Evolutionary conservation across 1,140 invertebrate genomes (phyloP).

Genomic region (Proctacanthus coquilletti): DNA sequence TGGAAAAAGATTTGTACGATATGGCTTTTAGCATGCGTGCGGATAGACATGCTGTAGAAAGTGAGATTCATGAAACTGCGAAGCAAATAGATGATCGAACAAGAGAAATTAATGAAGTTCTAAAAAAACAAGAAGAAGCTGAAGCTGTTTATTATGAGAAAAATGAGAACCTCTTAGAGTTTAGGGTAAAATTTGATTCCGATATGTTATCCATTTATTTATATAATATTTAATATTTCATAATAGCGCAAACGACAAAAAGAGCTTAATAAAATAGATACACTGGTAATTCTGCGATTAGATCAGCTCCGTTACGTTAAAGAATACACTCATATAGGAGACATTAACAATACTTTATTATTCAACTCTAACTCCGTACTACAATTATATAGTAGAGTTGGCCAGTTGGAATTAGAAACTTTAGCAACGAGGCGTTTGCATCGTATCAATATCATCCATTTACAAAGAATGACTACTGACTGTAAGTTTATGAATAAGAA

Average conservation of each 20-base stretch:
- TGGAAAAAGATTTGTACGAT: constrained; percentile 49
- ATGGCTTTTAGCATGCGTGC: constrained; percentile 42
- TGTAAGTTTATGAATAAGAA: constrained; percentile 36
- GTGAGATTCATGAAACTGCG: constrained; percentile 27
- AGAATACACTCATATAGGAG: constrained; percentile 31
- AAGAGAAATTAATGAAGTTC: constrained; percentile 24
- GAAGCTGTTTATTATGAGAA: constrained; percentile 18
- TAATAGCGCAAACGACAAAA: constrained; percentile 47
- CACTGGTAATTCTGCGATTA: constrained; percentile 44
- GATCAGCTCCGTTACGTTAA: constrained; percentile 47
- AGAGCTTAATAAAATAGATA: constrained; percentile 49
- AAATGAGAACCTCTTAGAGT: constrained; percentile 15
- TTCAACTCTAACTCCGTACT: constrained; percentile 41
- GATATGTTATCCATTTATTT: background rate
- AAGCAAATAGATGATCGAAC: constrained; percentile 30
- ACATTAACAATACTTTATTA: constrained; percentile 42
- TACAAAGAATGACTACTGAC: constrained; percentile 38
- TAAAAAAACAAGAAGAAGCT: constrained; percentile 18
- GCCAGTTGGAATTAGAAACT: constrained; percentile 46
- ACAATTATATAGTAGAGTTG: constrained; percentile 42
- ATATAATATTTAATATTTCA: background rate
- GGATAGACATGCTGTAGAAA: constrained; percentile 37
- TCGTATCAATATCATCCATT: constrained; percentile 34
- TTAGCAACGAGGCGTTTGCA: constrained; percentile 39
- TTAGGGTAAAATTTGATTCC: constrained; percentile 12